Evolutionary conservation across 1,140 invertebrate species (phyloP).

Genomic region (Macrosteles quadrilineatus): DNA sequence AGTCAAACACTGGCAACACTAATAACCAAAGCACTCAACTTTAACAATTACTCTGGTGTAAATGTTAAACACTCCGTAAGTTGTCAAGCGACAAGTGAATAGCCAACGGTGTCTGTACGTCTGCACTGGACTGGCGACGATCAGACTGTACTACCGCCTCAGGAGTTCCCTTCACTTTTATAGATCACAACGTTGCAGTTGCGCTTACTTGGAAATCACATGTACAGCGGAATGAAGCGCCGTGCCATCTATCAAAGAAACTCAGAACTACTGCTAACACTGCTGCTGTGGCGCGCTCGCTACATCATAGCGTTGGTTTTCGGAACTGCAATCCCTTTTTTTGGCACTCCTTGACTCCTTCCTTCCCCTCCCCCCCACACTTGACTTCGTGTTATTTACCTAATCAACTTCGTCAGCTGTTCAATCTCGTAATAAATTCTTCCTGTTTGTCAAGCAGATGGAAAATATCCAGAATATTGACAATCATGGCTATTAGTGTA

Average conservation of each 20-base stretch:
- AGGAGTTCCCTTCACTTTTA: constrained; percentile 24
- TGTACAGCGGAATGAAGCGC: neutral
- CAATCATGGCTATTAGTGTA: neutral
- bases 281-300: neutral
- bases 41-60: no score
- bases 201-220: constrained; percentile 10
- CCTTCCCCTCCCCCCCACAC: no score
- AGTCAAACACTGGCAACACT: neutral
- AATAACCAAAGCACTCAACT: neutral
- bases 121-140: constrained; percentile 1
- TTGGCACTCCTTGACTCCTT: no score
- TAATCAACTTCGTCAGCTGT: neutral
- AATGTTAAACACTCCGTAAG: no score
- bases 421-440: neutral
- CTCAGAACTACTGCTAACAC: neutral
- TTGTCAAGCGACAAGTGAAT: no score
- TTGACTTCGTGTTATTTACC: no score
- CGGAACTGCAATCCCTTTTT: no score
- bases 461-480: neutral
- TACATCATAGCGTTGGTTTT: neutral
- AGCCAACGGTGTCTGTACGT: neutral
- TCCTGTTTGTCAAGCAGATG: neutral
- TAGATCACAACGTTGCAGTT: constrained; percentile 5
- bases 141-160: neutral
- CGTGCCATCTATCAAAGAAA: neutral